Percentiles rank a stretch among this genome's conserved stretches.
Evolutionary conservation across 2,888 invertebrate species (phyloP).

Genomic region (Slavum lentiscoides): DNA sequence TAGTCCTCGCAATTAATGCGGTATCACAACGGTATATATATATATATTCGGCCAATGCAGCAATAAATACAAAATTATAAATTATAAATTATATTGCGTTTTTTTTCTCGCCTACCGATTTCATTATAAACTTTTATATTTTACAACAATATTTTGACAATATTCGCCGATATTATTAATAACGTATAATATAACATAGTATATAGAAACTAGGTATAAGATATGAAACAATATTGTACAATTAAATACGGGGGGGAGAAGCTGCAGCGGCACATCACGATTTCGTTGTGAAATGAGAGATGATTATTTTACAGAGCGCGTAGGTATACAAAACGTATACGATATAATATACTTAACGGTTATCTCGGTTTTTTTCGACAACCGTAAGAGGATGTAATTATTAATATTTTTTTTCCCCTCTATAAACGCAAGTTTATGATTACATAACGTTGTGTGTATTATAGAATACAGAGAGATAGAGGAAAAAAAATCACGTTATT

Average conservation of each 20-base stretch:
- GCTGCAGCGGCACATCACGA: too few species aligned
- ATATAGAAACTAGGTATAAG: too few species aligned
- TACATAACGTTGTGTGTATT: background rate
- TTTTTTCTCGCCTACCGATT: background rate
- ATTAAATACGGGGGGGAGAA: too few species aligned
- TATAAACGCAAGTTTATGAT: constrained; percentile 12
- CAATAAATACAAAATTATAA: background rate
- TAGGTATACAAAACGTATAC: background rate
- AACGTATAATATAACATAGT: too few species aligned
- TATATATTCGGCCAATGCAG: too few species aligned
- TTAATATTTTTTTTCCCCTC: background rate
- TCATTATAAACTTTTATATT: background rate
- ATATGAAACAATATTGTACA: too few species aligned
- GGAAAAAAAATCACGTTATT: background rate
- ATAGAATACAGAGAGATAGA: background rate
- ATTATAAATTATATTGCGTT: background rate
- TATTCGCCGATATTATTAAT: background rate
- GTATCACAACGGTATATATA: too few species aligned
- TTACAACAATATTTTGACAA: background rate
- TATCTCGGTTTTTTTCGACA: background rate
- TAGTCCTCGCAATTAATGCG: too few species aligned
- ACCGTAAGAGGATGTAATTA: constrained; percentile 2
- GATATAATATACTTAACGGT: background rate
- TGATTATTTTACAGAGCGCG: background rate
- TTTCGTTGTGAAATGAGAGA: too few species aligned